Percentiles rank a stretch among this genome's conserved stretches.
Evolutionary conservation across 2,113 vertebrate species (phyloP).

Genomic region (Pollimyrus isidori): DNA sequence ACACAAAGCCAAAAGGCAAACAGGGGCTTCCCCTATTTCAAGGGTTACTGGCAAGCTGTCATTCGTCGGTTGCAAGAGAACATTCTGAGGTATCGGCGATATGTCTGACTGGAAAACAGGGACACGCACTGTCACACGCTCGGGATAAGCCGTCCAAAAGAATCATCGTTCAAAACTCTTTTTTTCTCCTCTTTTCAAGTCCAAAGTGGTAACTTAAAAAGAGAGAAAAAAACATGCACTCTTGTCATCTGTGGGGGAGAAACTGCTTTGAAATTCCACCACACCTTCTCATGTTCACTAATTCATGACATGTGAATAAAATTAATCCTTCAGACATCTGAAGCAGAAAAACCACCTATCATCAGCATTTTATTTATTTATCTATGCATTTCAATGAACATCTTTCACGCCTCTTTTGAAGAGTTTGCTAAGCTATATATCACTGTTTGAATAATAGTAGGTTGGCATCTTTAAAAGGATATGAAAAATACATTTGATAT

Average conservation of each 20-base stretch:
- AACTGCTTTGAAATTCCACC: background rate
- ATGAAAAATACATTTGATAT: background rate
- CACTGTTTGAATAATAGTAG: background rate
- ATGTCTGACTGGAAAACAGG: background rate
- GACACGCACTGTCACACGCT: background rate
- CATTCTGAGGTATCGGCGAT: background rate
- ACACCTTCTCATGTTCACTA: background rate
- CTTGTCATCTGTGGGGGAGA: background rate
- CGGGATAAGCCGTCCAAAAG: background rate
- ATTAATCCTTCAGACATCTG: background rate
- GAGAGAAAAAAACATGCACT: background rate
- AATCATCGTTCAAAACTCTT: background rate
- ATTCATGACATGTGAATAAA: conserved; percentile 5
- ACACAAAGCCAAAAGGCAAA: background rate
- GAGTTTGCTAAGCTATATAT: background rate
- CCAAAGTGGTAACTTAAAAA: background rate
- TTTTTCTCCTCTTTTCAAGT: background rate
- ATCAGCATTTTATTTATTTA: background rate
- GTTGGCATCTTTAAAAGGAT: background rate
- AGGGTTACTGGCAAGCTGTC: background rate
- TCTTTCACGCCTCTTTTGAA: background rate
- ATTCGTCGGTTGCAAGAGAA: background rate
- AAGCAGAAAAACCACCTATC: background rate
- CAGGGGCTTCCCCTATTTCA: background rate
- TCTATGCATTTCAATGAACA: background rate